These are phyloP conservation scores for Meles meles DNA, from an alignment of 2,113 vertebrate species.

Conservation along the genomic window DNA sequence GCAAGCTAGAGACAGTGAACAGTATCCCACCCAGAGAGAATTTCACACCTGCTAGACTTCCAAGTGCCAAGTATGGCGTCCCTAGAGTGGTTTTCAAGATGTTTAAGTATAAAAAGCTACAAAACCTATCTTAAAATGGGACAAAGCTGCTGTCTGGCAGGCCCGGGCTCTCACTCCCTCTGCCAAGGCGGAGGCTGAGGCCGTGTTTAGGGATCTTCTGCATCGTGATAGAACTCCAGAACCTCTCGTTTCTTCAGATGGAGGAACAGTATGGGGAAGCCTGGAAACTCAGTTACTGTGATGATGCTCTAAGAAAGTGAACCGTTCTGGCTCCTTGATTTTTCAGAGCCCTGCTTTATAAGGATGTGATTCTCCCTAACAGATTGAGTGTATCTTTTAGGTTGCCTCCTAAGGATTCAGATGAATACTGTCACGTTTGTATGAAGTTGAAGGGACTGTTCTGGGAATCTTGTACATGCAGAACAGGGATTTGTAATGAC, in stretches of 20 bases:
- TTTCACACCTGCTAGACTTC: not conserved
- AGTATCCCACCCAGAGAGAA: not conserved
- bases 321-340: not conserved
- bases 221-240: not conserved
- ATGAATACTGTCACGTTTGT: not conserved
- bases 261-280: not conserved
- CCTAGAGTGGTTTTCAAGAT: not conserved
- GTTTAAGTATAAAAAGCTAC: not conserved
- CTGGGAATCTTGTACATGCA: not conserved
- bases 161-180: not conserved
- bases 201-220: not conserved
- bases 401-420: not conserved
- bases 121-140: not conserved
- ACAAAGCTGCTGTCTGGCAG: not conserved
- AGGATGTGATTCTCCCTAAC: not conserved
- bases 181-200: not conserved
- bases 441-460: not conserved
- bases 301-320: not conserved
- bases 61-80: not conserved
- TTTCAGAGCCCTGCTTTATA: not conserved
- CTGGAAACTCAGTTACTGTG: not conserved
- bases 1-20: not conserved
- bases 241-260: not conserved
- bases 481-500: not conserved
- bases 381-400: not conserved